Evolutionary conservation across 1,140 invertebrate species (phyloP).

Genomic region (Caenorhabditis inopinata): DNA sequence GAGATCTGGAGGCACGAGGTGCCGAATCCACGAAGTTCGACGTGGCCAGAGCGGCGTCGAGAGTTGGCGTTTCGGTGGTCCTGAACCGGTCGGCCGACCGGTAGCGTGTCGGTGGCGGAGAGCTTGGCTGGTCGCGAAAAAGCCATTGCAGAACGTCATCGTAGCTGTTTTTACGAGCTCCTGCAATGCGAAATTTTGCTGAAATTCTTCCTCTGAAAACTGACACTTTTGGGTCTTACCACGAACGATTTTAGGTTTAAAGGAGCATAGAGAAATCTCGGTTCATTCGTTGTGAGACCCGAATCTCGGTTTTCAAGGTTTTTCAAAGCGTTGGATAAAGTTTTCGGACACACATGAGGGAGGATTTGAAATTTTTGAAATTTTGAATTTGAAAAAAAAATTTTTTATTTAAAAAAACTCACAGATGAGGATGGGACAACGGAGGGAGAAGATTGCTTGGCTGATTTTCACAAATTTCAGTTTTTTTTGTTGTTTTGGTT

Average conservation of each 20-base stretch:
- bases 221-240: too few relatives aligned
- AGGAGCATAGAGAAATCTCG: too few relatives aligned
- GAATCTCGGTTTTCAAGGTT: too few relatives aligned
- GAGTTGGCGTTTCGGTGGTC: neutral
- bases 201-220: too few relatives aligned
- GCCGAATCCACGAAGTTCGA: conserved; percentile 24
- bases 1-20: conserved; percentile 20
- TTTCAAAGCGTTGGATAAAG: too few relatives aligned
- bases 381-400: neutral
- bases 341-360: too few relatives aligned
- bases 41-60: conserved; percentile 34
- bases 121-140: conserved; percentile 56
- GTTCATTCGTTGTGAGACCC: too few relatives aligned
- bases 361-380: too few relatives aligned
- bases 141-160: conserved; percentile 61
- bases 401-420: conserved; percentile 4
- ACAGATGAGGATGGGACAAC: conserved; percentile 13
- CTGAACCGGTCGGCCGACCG: conserved; percentile 8
- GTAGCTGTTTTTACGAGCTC: conserved; percentile 54
- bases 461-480: too few relatives aligned
- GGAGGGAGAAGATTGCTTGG: conserved; percentile 16
- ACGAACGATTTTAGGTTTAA: too few relatives aligned
- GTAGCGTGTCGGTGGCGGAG: conserved; percentile 44
- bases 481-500: too few relatives aligned
- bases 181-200: too few relatives aligned